Conservation (phyloP, 2,797 vertebrate genomes). For the Cryptoprocta ferox region DNA sequence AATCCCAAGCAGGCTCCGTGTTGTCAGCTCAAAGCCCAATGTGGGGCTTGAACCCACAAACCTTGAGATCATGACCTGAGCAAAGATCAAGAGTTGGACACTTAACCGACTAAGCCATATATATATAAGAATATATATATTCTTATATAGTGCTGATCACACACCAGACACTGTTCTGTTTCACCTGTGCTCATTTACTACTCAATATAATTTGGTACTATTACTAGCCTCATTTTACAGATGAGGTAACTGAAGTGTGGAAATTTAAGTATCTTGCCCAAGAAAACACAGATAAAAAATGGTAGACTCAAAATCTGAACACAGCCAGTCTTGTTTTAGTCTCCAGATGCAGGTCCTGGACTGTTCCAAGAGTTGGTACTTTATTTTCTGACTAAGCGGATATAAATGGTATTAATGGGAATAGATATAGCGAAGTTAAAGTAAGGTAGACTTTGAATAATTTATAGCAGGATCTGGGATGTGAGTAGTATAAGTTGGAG, state of each 20-base stretch:
- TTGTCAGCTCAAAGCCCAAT: too few species aligned
- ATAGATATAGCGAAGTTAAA: not conserved
- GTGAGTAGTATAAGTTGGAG: not conserved
- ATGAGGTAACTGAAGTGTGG: not conserved
- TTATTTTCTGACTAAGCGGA: not conserved
- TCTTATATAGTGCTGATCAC: not conserved
- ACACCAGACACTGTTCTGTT: not conserved
- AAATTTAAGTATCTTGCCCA: not conserved
- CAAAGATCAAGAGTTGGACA: too few species aligned
- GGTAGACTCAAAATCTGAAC: not conserved
- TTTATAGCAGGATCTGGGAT: not conserved
- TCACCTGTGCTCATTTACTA: not conserved
- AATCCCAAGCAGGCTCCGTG: too few species aligned
- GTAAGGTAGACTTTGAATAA: not conserved
- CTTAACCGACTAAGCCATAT: too few species aligned
- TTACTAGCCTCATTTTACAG: not conserved
- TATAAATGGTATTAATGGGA: not conserved
- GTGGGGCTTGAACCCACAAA: too few species aligned
- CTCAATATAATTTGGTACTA: not conserved
- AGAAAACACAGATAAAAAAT: not conserved
- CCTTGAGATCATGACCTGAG: too few species aligned
- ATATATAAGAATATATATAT: too few species aligned
- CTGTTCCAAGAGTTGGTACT: not conserved
- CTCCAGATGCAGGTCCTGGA: not conserved
- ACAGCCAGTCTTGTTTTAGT: not conserved